phyloP scores from a whole-genome alignment of 2,888 invertebrate genomes.

The Pecten maximus region DNA sequence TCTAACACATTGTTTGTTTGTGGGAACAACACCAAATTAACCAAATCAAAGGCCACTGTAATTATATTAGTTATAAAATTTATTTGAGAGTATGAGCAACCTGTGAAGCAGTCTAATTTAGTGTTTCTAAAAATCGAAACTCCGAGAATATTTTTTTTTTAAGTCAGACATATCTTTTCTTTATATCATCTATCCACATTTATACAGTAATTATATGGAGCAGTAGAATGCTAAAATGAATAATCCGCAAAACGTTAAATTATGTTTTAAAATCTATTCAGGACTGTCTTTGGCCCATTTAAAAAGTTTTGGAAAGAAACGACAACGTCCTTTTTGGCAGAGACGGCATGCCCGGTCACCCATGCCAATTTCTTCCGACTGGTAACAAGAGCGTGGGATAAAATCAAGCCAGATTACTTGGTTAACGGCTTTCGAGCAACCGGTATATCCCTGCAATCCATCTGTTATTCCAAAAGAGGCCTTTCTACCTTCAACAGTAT shows the following conservation, averaged over 20 bases:
- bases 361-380: conserved; percentile 43
- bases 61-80: neutral
- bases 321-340: neutral
- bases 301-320: conserved; percentile 37
- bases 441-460: conserved; percentile 40
- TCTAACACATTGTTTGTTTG: conserved; percentile 3
- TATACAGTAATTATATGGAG: neutral
- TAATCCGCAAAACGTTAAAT: no score
- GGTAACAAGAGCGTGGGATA: conserved; percentile 38
- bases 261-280: neutral
- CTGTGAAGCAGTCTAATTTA: no score
- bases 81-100: no score
- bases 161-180: neutral
- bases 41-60: neutral
- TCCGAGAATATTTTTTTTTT: no score
- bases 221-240: no score
- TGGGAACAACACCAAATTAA: no score
- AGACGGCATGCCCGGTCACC: no score
- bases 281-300: conserved; percentile 39
- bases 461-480: conserved; percentile 41
- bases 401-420: no score
- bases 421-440: conserved; percentile 40
- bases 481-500: conserved; percentile 11
- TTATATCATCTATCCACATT: neutral
- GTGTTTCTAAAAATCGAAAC: no score